phyloP scores from a whole-genome alignment of 2,113 vertebrate species.

The Nycticryphes semicollaris region DNA sequence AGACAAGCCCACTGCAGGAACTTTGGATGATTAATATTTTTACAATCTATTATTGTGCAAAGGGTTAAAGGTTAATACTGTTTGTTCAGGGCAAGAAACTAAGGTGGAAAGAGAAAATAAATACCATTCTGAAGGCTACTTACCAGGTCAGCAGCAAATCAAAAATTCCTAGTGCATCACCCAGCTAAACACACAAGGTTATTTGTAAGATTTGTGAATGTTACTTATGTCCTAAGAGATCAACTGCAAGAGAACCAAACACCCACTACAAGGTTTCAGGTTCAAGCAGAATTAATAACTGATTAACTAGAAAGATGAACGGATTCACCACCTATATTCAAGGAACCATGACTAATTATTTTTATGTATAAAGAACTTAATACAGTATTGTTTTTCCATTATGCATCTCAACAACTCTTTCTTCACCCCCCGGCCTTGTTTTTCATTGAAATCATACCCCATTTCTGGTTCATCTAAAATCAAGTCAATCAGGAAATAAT shows the following conservation, averaged over 20 bases:
- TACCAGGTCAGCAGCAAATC: background rate
- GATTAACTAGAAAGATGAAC: conserved; percentile 1
- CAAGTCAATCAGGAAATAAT: conserved; percentile 14
- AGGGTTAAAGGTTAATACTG: conserved; percentile 22
- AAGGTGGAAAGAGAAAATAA: conserved; percentile 1
- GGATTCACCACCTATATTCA: background rate
- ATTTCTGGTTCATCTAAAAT: background rate
- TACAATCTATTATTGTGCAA: background rate
- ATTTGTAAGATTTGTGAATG: background rate
- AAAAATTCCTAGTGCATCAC: background rate
- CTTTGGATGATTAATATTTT: background rate
- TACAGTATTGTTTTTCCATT: background rate
- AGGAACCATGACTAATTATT: background rate
- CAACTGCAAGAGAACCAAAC: background rate
- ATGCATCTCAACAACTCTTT: background rate
- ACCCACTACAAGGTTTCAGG: background rate
- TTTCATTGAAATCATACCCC: conserved; percentile 9
- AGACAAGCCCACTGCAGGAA: background rate
- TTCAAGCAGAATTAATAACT: background rate
- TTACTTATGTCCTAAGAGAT: background rate
- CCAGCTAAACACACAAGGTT: background rate
- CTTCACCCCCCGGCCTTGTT: background rate
- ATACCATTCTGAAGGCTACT: background rate
- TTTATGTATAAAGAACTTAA: background rate
- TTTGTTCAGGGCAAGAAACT: background rate